Conservation (phyloP, 2,797 vertebrate genomes). For the Eospalax fontanierii region DNA sequence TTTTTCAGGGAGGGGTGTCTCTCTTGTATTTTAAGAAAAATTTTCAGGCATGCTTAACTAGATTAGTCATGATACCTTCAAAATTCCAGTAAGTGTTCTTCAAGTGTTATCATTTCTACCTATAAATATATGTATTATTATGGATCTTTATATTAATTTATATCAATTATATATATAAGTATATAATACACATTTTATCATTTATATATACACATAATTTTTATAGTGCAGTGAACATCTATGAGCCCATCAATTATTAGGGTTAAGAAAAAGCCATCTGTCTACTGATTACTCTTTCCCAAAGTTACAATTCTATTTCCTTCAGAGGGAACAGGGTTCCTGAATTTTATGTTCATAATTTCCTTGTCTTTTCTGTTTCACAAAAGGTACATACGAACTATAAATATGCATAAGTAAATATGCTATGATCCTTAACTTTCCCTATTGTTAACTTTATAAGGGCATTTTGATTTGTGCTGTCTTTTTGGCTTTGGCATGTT, state of each 20-base stretch:
- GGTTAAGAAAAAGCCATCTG: background rate
- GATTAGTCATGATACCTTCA: background rate
- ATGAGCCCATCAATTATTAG: background rate
- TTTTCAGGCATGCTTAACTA: background rate
- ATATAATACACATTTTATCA: background rate
- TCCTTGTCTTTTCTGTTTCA: background rate
- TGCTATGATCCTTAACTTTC: background rate
- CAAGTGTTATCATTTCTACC: background rate
- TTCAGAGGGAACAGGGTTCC: background rate
- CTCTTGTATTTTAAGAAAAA: background rate
- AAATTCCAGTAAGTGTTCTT: background rate
- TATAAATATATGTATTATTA: background rate
- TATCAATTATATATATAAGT: no score
- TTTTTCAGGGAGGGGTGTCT: background rate
- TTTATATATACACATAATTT: background rate
- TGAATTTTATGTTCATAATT: background rate
- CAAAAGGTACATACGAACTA: background rate
- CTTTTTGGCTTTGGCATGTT: background rate
- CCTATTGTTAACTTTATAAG: background rate
- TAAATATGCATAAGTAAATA: background rate
- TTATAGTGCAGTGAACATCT: background rate
- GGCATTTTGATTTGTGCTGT: background rate
- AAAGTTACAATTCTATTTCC: background rate
- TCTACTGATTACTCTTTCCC: background rate
- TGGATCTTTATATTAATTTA: no score